Evolutionary conservation across 2,797 vertebrate species (phyloP), one percentile per base, ranked within the genome.

Genomic region (Okamejei kenojei): DNA sequence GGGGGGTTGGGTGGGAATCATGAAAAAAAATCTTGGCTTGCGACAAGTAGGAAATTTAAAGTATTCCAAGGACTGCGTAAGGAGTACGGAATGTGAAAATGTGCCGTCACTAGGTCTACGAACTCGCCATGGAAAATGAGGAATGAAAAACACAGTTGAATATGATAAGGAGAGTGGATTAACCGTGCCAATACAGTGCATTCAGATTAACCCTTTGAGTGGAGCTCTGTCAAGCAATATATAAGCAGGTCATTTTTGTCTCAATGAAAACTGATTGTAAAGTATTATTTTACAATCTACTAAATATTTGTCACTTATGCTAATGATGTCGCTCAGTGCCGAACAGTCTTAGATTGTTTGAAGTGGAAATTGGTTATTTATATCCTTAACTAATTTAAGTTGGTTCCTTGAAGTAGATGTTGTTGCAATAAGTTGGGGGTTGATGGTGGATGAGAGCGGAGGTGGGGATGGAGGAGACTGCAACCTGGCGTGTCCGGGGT

Each of bases 41-140:
- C 7, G n/a, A 88, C n/a, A 68, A 21, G 84, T 88, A 68, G 84
- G 84, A 88, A 88, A 88, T 88, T 68, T 88, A 68, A 88, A 88
- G 61, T 88, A 88, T 88, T 88, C 84, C 84, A 88, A 88, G 84
- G 32, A 2, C 15, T 88, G 84, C n/a, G 63, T 68, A 65, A 88
- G 61, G 32, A 21, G 84, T 68, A 68, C 63, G 84, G 84, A 88
- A 88, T 88, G 84, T 88, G 68, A 68, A 88, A 88, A 88, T 88
- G 63, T 88, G 63, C 84, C 63, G 63, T 68, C 84, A 88, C 63
- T 88, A 2, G 61, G 61, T 68, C 61, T 35, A 58, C 63, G 61
- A 86, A 65, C 58, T 63, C 61, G 61, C 82, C 58, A 32, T 65
- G 84, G 84, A 88, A 65, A 88, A 88, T 19, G 61, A 65, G 84